A percentile compares a stretch with the other conserved stretches of the same genome.
Evolutionary conservation across 2,113 vertebrate genomes (phyloP).

Genomic region (Bettongia penicillata): DNA sequence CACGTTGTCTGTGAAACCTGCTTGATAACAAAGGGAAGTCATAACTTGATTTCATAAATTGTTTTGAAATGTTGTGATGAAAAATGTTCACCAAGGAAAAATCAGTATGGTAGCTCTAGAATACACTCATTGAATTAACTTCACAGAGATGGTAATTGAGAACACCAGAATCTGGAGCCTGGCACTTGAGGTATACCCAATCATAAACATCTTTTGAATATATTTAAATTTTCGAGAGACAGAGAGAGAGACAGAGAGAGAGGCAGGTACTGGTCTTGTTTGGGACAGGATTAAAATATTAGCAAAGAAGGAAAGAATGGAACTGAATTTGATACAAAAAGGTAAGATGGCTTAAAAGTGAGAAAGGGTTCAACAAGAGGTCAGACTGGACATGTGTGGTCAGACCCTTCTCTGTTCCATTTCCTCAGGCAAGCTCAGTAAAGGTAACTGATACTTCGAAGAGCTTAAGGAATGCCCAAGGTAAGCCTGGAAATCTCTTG

Average conservation of each 20-base stretch:
- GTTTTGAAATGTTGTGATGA: too few species aligned
- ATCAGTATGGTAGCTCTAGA: not conserved
- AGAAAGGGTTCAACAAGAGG: not conserved
- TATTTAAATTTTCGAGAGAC: not conserved
- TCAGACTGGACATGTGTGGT: not conserved
- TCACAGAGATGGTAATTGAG: not conserved
- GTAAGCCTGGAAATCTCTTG: not conserved
- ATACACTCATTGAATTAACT: not conserved
- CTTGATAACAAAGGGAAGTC: not conserved
- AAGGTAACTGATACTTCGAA: not conserved
- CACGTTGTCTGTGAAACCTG: not conserved
- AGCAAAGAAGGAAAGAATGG: not conserved
- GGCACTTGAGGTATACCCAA: not conserved
- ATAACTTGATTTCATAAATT: not conserved
- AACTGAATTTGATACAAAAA: not conserved
- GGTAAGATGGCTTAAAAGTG: not conserved
- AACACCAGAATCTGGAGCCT: not conserved
- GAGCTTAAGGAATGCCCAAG: not conserved
- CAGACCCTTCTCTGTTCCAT: not conserved
- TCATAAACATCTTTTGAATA: not conserved
- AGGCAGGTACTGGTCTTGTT: not conserved
- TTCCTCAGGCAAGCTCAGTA: not conserved
- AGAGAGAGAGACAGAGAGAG: too few species aligned
- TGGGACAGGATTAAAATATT: not conserved
- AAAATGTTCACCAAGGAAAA: not conserved